Evolutionary conservation across 1,140 invertebrate genomes (phyloP), one percentile per base, ranked within the genome.

Genomic region (Penaeus chinensis): DNA sequence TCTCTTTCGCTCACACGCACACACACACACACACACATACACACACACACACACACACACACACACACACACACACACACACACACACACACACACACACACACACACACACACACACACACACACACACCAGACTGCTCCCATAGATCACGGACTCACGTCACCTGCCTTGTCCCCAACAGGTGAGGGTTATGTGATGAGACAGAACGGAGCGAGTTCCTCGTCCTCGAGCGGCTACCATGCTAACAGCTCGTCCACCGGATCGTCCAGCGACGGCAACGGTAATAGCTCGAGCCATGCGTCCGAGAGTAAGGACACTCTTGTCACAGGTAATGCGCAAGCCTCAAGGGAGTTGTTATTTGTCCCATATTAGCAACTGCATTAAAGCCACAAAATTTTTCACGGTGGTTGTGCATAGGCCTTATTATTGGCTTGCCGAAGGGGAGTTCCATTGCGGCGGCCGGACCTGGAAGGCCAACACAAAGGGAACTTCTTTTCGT

Each of bases 171-270:
- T 69, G 19, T 10, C 66, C 74, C 66, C 71, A 60, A 65, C 84
- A 88, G 90, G 69, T 61, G 87, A 89, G 42, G 86, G 82, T 37
- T 91, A 90, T 78, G 89, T 82, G 69, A 88, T 81, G 82, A 89
- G 79, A n/a, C 86, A 79, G 88, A 90, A 87, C 24, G 78, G 62
- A 0, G 84, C 62, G 20, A 89, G 86, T 83, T 90, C 84, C 61
- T 91, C 90, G 0, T 77, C 86, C 5, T 91, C 89, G 19, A 91
- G 89, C 24, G 91, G 90, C 24, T 91, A 91, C 87, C 90, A 91
- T 69, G 89, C 90, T n/a, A 90, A 90, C 74, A 90, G 91, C 47
- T 91, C 90, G 19, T 91, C 90, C 24, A 89, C 90, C 7, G 90
- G 90, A 82, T 89, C 90, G 11, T 90, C 89, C 42, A 90, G 90